These are phyloP conservation scores for Baronia brevicornis DNA, from an alignment of 2,888 invertebrate species.

Conservation along the genomic window DNA sequence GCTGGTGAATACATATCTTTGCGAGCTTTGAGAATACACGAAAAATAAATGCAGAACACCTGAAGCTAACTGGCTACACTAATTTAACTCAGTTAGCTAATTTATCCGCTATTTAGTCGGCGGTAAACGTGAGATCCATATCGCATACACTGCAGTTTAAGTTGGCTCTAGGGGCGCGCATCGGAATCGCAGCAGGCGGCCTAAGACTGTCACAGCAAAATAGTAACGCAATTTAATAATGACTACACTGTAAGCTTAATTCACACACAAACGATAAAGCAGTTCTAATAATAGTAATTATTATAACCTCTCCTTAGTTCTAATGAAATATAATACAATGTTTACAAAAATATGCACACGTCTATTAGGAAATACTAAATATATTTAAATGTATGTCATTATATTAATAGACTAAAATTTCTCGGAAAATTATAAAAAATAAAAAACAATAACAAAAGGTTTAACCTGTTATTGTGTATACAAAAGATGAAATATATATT, in stretches of 20 bases:
- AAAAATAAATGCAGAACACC: slow-evolving; percentile 6
- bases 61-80: slow-evolving; percentile 37
- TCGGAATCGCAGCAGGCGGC: slow-evolving; percentile 55
- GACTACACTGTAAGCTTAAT: slow-evolving; percentile 14
- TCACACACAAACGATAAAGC: slow-evolving; percentile 15
- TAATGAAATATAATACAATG: too few species aligned
- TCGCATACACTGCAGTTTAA: slow-evolving; percentile 54
- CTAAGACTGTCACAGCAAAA: slow-evolving; percentile 26
- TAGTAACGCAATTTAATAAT: slow-evolving; percentile 29
- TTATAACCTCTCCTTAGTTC: too few species aligned
- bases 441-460: slow-evolving; percentile 7
- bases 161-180: slow-evolving; percentile 42
- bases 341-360: too few species aligned
- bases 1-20: background rate
- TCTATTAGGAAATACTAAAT: too few species aligned
- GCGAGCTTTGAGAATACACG: slow-evolving; percentile 2
- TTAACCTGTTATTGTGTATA: slow-evolving; percentile 16
- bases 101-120: slow-evolving; percentile 67
- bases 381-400: too few species aligned
- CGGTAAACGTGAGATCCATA: slow-evolving; percentile 70
- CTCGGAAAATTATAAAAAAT: too few species aligned
- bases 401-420: too few species aligned
- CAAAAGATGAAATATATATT: too few species aligned
- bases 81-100: slow-evolving; percentile 65
- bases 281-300: too few species aligned